Evolutionary conservation across 2,888 invertebrate species (phyloP), one percentile per base, ranked within the genome.

Genomic region (Biston stratarius): DNA sequence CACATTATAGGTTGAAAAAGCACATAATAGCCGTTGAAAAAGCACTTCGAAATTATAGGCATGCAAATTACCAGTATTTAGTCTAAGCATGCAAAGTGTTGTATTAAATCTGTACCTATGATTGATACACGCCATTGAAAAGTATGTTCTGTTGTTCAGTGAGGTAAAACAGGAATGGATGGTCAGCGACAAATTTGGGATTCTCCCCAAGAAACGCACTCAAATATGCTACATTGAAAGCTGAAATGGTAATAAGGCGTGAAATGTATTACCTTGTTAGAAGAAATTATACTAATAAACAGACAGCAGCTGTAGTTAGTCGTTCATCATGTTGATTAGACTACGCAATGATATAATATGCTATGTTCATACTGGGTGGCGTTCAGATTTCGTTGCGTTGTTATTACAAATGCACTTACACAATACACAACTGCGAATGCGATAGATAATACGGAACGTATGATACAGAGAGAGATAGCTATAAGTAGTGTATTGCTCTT

Each of bases 91-190:
- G 42, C 11, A 47, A 12, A 6, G 12, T 33, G 12, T 38, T 34
- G 34, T n/a, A 12, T 34, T 36, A n/a, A 40, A 12, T 66, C 38
- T 11, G 71, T 80, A 79, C 80, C 81, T 85, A 87, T 72, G 77
- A 68, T 15, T 74, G 74, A 76, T 72, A 84, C 11, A 79, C 71
- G 70, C 87, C 87, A 64, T 61, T 82, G 69, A 87, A 86, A 38
- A 86, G 49, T 49, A 69, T 66, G 40, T 72, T 82, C 34, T 72
- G 38, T 52, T 74, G 69, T 45, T 74, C 61, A 40, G 62, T 79
- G 52, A 87, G 74, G 69, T 72, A 76, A 71, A 81, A 87, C 36
- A 80, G 53, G 76, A 83, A 88, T n/a, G 86, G 86, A 72, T 81
- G 88, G 64, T 88, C 77, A 6, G 86, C 88, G 6, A 67, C 67